Conservation (phyloP, 2,113 vertebrate species). For the Eulemur macaco region DNA sequence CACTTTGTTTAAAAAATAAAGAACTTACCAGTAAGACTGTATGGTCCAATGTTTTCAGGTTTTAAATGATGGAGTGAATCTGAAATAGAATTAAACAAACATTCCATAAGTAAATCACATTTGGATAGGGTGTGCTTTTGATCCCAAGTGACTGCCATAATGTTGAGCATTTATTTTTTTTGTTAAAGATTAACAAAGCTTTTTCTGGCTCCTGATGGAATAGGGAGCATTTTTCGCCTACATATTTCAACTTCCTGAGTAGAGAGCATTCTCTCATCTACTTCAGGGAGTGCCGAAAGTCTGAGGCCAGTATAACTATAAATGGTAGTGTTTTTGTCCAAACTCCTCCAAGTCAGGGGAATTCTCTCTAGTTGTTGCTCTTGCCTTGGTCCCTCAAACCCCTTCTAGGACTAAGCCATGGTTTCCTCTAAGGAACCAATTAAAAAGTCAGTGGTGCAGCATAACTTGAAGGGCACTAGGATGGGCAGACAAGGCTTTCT, state of each 20-base stretch:
- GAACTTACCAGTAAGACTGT: constrained; percentile 62
- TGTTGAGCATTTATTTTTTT: constrained; percentile 33
- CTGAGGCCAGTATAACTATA: constrained; percentile 64
- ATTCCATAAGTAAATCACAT: constrained; percentile 15
- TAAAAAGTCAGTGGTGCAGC: not conserved
- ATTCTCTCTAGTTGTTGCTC: not conserved
- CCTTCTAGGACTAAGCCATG: not conserved
- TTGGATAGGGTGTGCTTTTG: not conserved
- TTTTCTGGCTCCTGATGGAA: constrained; percentile 55
- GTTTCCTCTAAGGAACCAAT: not conserved
- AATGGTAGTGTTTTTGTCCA: constrained; percentile 69
- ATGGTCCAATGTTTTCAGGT: not conserved
- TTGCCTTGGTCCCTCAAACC: not conserved
- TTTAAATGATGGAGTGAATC: constrained; percentile 36
- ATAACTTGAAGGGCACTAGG: not conserved
- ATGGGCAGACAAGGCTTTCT: not conserved
- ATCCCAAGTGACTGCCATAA: not conserved
- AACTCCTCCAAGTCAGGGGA: not conserved
- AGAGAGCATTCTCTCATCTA: constrained; percentile 40
- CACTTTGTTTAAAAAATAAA: constrained; percentile 44
- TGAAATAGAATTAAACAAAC: constrained; percentile 68
- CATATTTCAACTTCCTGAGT: constrained; percentile 67
- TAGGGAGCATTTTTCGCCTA: constrained; percentile 22
- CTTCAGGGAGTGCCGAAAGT: constrained; percentile 33
- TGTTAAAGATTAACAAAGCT: constrained; percentile 64